phyloP scores from a whole-genome alignment of 2,113 vertebrate species.

The Vidua macroura region DNA sequence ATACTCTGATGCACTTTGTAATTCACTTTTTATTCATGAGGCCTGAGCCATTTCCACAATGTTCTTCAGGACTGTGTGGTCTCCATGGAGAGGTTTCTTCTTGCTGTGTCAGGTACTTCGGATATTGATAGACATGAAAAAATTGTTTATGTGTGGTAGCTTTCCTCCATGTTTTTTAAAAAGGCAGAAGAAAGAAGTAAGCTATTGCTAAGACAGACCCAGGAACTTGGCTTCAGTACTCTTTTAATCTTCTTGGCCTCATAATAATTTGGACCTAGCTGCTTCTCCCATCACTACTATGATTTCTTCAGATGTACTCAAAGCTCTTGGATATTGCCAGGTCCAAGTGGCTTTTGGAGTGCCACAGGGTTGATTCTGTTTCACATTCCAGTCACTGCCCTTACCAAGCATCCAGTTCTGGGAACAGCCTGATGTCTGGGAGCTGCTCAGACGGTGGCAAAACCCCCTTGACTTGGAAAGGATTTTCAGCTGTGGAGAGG shows the following conservation, averaged over 20 bases:
- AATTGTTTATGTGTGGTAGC: neutral
- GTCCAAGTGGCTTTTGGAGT: neutral
- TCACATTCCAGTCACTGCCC: neutral
- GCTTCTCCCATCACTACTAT: neutral
- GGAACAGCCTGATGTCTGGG: neutral
- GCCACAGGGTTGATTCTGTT: neutral
- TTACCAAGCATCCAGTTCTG: neutral
- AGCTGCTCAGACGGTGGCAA: neutral
- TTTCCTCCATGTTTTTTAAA: neutral
- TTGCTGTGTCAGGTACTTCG: conserved; percentile 3
- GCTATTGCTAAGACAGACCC: neutral
- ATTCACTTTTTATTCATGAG: conserved; percentile 30
- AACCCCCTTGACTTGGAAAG: neutral
- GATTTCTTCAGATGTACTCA: neutral
- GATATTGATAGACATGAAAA: neutral
- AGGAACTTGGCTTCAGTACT: neutral
- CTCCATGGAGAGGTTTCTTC: neutral
- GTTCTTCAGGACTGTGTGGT: neutral
- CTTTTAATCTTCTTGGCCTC: neutral
- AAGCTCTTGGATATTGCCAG: neutral
- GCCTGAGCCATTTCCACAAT: conserved; percentile 1
- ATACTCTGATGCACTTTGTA: conserved; percentile 7
- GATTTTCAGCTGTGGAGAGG: neutral
- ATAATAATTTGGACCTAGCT: neutral
- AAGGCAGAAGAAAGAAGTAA: neutral